Base-by-base conservation (phyloP, 2,797 vertebrate species). In the Phrynocephalus vlangalii region DNA sequence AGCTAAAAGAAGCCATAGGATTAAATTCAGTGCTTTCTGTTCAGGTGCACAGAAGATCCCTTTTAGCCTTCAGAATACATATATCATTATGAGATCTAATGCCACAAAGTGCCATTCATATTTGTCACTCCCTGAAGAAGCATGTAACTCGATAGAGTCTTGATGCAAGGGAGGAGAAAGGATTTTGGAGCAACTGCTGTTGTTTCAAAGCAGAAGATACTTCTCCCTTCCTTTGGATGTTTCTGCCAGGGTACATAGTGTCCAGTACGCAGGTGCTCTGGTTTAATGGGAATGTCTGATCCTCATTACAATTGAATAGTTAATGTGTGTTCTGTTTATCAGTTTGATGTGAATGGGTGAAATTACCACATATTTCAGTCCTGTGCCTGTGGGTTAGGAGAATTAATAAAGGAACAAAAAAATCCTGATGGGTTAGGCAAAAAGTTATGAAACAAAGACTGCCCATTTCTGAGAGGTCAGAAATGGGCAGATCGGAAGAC, bases 281-380 rank as follows among this genome's bases (percentile, higher is more conserved):
- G 20, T 84, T 33, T 52, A 82, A 82, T 70, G 38, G 44, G 24
- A 48, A 44, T 28, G 67, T 82, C 68, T 70, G 28, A 82, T 16
- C 67, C 28, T n/a, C 26, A 70, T 24, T 66, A 38, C 33, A n/a
- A 76, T 84, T 84, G 20, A 63, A 76, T 44, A 44, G 73, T 75
- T 75, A 38, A 84, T 24, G 15, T 60, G 38, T 60, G 18, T 76
- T 84, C 71, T 75, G 7, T 76, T 63, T 33, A 63, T 71, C 11
- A 84, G 3, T 38, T 81, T 24, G 72, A 73, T 16, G 67, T 71
- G 82, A 83, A 83, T 73, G n/a, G 33, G 50, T 83, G n/a, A 83
- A 56, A 24, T 2, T 73, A 83, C 22, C 82, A 73, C 52, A 72
- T 11, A 60, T 50, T 3, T 44, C 38, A 44, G 3, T 44, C 48